phyloP scores from a whole-genome alignment of 2,797 vertebrate species.

The Echeneis naucrates region DNA sequence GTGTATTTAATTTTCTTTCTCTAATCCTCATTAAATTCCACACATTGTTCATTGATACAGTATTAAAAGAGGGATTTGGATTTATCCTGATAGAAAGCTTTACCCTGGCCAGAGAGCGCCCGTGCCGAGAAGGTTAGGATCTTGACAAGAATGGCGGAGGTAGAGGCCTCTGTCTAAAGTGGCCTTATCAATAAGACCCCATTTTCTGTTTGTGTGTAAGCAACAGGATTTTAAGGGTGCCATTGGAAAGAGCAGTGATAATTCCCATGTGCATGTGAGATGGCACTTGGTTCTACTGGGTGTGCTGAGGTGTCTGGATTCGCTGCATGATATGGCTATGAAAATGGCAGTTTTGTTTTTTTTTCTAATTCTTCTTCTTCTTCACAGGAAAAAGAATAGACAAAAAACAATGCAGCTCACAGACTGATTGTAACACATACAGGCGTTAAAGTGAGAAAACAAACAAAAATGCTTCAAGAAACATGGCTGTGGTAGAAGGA shows the following conservation, averaged over 20 bases:
- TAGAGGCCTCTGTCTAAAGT: not conserved
- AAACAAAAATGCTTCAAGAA: not conserved
- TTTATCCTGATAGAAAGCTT: not conserved
- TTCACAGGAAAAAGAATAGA: not conserved
- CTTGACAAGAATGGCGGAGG: not conserved
- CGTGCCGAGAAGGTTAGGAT: not conserved
- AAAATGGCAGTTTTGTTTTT: no score
- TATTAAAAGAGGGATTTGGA: not conserved
- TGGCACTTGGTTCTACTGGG: not conserved
- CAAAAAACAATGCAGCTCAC: not conserved
- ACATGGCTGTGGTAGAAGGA: not conserved
- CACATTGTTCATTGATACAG: not conserved
- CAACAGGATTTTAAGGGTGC: not conserved
- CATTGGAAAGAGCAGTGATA: slow-evolving; percentile 1
- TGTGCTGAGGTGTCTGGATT: not conserved
- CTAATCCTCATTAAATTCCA: not conserved
- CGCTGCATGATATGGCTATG: not conserved
- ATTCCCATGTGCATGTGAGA: not conserved
- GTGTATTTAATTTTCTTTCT: not conserved
- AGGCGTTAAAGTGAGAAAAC: not conserved
- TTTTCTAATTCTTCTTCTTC: no score
- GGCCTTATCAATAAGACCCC: slow-evolving; percentile 4
- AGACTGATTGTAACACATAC: not conserved
- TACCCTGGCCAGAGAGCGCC: not conserved
- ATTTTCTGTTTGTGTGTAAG: slow-evolving; percentile 2